Evolutionary conservation across 1,140 invertebrate genomes (phyloP).

Genomic region (Drosophila lacteicornis): DNA sequence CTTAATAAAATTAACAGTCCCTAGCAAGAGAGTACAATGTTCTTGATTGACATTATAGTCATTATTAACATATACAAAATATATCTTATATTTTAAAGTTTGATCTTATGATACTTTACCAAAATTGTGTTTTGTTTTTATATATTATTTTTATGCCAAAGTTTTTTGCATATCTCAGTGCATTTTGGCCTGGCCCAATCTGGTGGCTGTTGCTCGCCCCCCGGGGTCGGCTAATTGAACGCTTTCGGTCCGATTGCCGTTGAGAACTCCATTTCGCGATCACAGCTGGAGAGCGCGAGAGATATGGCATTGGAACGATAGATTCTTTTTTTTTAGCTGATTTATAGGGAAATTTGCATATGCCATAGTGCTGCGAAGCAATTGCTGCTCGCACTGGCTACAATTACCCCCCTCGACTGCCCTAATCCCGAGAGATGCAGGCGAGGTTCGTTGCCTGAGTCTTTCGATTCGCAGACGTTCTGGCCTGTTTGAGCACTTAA

Average conservation of each 20-base stretch:
- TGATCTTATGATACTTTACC: no score
- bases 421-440: slow-evolving; percentile 4
- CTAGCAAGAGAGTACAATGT: no score
- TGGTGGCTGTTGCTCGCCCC: slow-evolving; percentile 25
- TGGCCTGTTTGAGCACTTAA: slow-evolving; percentile 80
- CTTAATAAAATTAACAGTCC: no score
- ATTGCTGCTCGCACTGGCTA: slow-evolving; percentile 14
- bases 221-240: slow-evolving; percentile 64
- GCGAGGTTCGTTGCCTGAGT: slow-evolving; percentile 80
- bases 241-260: slow-evolving; percentile 48
- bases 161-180: slow-evolving; percentile 10
- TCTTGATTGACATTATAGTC: no score
- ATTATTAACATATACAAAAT: no score
- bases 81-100: no score
- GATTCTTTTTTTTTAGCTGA: slow-evolving; percentile 51
- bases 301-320: slow-evolving; percentile 29
- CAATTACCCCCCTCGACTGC: background rate
- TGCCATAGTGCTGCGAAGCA: slow-evolving; percentile 43
- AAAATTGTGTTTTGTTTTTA: no score
- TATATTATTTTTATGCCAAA: background rate
- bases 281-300: slow-evolving; percentile 56
- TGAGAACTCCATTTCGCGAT: slow-evolving; percentile 76
- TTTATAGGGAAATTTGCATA: slow-evolving; percentile 82
- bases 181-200: slow-evolving; percentile 3
- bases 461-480: slow-evolving; percentile 78